A percentile compares a stretch with the other conserved stretches of the same genome.
Evolutionary conservation across 1,140 invertebrate genomes (phyloP).

Genomic region (Archegozetes longisetosus): DNA sequence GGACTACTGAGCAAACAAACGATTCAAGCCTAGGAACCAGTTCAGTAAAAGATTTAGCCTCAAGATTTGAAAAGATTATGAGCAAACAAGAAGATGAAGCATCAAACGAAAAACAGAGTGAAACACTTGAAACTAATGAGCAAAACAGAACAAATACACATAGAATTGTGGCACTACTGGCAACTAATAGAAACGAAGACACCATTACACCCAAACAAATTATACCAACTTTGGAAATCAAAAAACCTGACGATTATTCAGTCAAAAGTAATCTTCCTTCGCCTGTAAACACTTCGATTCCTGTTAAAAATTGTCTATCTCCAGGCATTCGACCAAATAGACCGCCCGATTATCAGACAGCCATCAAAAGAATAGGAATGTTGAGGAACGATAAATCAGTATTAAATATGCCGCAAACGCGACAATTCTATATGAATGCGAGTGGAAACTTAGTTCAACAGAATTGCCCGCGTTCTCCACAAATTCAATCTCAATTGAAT

Average conservation of each 20-base stretch:
- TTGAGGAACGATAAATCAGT: conserved; percentile 1
- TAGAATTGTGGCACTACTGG: neutral
- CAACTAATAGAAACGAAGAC: neutral
- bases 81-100: neutral
- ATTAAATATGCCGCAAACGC: neutral
- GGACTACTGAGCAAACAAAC: neutral
- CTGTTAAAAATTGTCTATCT: neutral
- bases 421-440: neutral
- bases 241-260: neutral
- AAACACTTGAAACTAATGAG: neutral
- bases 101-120: neutral
- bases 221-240: neutral
- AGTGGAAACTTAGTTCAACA: neutral
- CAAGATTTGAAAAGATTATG: conserved; percentile 50
- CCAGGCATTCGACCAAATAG: conserved; percentile 17
- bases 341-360: conserved; percentile 25
- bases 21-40: neutral
- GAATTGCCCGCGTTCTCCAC: neutral
- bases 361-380: conserved; percentile 22
- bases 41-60: conserved; percentile 59
- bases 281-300: neutral
- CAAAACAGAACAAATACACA: neutral
- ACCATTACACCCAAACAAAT: neutral
- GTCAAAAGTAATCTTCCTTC: neutral
- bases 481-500: neutral